Evolutionary conservation across 2,888 invertebrate genomes (phyloP).

Genomic region (Axea sp.): DNA sequence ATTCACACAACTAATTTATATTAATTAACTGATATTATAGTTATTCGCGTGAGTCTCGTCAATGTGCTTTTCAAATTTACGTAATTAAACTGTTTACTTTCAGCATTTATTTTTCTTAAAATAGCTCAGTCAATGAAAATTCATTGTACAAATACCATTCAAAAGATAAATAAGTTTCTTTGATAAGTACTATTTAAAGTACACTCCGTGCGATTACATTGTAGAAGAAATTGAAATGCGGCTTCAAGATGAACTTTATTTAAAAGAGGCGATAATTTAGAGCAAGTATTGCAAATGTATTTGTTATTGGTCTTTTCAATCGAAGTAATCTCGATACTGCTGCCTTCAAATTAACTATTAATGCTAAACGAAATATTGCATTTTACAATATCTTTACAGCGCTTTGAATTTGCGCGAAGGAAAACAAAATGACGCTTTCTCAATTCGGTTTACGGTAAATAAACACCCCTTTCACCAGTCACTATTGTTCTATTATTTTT

Average conservation of each 20-base stretch:
- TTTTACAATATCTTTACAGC: neutral
- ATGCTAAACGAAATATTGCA: neutral
- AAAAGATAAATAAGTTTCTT: neutral
- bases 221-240: neutral
- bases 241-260: neutral
- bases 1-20: too few species aligned
- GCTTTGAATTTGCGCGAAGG: neutral
- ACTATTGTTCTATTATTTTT: too few species aligned
- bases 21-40: too few species aligned
- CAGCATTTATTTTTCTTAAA: too few species aligned
- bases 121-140: neutral
- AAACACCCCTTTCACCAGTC: neutral
- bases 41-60: too few species aligned
- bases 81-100: too few species aligned
- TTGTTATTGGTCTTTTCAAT: neutral
- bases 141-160: neutral
- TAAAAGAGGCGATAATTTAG: neutral
- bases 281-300: neutral
- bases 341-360: neutral
- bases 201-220: neutral
- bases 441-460: neutral
- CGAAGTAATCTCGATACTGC: neutral
- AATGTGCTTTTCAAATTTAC: too few species aligned
- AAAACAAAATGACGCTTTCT: neutral
- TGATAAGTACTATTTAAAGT: neutral